These are phyloP conservation scores for Puntigrus tetrazona DNA, from an alignment of 2,113 vertebrate genomes.

Conservation along the genomic window DNA sequence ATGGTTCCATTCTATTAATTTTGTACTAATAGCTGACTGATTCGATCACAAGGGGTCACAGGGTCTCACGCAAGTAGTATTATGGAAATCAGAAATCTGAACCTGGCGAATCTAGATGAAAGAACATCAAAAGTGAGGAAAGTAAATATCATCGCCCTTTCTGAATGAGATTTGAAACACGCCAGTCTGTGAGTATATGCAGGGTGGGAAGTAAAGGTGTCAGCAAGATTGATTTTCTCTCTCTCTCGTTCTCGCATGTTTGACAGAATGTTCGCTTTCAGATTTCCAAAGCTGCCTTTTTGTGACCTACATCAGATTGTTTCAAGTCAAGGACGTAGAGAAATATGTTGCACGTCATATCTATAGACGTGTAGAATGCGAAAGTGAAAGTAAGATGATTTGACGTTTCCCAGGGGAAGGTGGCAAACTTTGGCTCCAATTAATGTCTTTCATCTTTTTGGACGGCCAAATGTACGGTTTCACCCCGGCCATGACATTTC, in stretches of 20 bases:
- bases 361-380: constrained; percentile 22
- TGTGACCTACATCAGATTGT: background rate
- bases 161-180: background rate
- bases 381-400: constrained; percentile 44
- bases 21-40: background rate
- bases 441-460: constrained; percentile 25
- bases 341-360: background rate
- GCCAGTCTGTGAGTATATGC: background rate
- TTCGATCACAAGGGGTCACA: background rate
- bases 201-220: background rate
- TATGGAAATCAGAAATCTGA: background rate
- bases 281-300: background rate
- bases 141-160: background rate
- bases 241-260: background rate
- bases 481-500: constrained; percentile 2
- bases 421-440: constrained; percentile 4
- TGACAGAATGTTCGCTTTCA: background rate
- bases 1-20: background rate
- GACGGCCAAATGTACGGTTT: constrained; percentile 5
- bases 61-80: background rate
- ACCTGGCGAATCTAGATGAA: background rate
- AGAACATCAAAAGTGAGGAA: constrained; percentile 7
- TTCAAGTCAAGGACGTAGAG: constrained; percentile 10
- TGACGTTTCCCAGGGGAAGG: constrained; percentile 34
- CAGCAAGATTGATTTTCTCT: constrained; percentile 3